Evolutionary conservation across 1,140 invertebrate species (phyloP).

Genomic region (Tetramorium simillimum): DNA sequence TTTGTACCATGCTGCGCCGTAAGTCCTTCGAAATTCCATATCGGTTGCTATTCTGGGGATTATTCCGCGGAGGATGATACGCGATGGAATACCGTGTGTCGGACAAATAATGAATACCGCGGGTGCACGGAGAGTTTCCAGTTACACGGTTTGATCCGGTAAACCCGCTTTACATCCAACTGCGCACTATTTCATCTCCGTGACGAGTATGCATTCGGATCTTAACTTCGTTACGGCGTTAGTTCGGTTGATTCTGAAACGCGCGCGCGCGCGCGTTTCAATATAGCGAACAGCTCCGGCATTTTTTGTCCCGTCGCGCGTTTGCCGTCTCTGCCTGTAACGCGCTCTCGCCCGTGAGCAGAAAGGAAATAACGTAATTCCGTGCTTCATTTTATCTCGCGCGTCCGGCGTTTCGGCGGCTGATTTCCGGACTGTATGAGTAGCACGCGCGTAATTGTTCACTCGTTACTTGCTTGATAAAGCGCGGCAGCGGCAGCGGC

Average conservation of each 20-base stretch:
- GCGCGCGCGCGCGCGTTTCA: background rate
- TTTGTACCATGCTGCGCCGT: background rate
- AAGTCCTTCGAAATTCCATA: conserved; percentile 12
- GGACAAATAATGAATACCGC: conserved; percentile 49
- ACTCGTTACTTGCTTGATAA: conserved; percentile 52
- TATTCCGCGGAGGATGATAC: conserved; percentile 36
- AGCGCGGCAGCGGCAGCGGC: conserved; percentile 14
- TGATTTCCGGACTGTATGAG: conserved; percentile 34
- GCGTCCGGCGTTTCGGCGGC: conserved; percentile 7
- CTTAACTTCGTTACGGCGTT: conserved; percentile 54
- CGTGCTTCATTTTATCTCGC: conserved; percentile 32
- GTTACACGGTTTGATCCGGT: conserved; percentile 54
- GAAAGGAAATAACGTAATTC: conserved; percentile 33
- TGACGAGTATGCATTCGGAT: conserved; percentile 52
- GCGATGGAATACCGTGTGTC: conserved; percentile 35
- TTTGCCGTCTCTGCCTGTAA: background rate
- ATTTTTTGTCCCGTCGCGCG: conserved; percentile 3
- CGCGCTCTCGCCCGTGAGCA: background rate
- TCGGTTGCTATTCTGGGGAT: conserved; percentile 12
- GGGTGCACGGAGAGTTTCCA: conserved; percentile 13
- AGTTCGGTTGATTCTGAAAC: conserved; percentile 34
- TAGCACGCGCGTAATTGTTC: conserved; percentile 44
- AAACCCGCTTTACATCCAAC: conserved; percentile 47
- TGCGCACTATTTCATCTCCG: conserved; percentile 46
- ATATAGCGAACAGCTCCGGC: background rate